Evolutionary conservation across 2,888 invertebrate species (phyloP).

Genomic region (Zhengitettix transpicula): DNA sequence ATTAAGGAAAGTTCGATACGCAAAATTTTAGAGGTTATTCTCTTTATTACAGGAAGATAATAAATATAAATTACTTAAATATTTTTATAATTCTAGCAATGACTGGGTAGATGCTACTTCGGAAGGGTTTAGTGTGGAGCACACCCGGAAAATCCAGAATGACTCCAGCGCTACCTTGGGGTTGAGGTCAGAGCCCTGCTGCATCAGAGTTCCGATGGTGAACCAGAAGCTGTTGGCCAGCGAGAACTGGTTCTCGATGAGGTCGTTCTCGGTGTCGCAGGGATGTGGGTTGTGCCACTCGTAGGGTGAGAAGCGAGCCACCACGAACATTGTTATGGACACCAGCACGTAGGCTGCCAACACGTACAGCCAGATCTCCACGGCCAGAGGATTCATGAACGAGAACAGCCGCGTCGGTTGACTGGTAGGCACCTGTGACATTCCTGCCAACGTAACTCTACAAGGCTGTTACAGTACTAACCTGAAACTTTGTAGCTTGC

Average conservation of each 20-base stretch:
- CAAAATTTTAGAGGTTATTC: no score
- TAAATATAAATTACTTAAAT: no score
- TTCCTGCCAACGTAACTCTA: no score
- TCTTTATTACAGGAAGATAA: no score
- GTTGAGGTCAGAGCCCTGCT: slow-evolving; percentile 82
- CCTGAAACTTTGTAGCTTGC: no score
- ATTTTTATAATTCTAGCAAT: not conserved
- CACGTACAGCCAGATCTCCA: slow-evolving; percentile 94
- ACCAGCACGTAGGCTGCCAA: slow-evolving; percentile 87
- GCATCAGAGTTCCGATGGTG: slow-evolving; percentile 85
- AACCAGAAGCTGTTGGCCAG: slow-evolving; percentile 96
- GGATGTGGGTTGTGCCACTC: slow-evolving; percentile 81
- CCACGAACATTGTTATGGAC: slow-evolving; percentile 83
- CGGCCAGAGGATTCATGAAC: slow-evolving; percentile 89
- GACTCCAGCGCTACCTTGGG: slow-evolving; percentile 54
- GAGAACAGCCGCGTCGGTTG: slow-evolving; percentile 81
- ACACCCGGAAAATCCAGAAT: no score
- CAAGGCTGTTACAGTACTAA: no score
- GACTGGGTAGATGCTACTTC: not conserved
- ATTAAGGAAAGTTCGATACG: not conserved
- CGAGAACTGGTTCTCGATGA: slow-evolving; percentile 90
- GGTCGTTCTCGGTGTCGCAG: slow-evolving; percentile 64
- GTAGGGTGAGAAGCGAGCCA: slow-evolving; percentile 93
- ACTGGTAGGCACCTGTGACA: slow-evolving; percentile 63
- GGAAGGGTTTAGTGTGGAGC: no score